Base-by-base conservation (phyloP, 2,888 invertebrate genomes). In the Urechis unicinctus region DNA sequence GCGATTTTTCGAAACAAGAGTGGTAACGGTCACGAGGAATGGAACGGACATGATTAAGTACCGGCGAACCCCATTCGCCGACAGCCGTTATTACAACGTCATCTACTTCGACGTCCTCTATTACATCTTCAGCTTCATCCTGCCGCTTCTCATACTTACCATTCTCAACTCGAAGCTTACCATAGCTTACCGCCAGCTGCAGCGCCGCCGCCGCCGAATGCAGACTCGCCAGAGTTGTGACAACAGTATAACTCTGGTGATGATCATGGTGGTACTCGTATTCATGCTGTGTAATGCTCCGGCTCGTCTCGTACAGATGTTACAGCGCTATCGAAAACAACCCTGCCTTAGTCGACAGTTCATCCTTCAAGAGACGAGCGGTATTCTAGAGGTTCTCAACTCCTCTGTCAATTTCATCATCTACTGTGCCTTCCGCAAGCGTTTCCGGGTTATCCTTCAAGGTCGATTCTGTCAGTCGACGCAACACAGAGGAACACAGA, bases 341-440 rank as follows among this genome's bases (percentile, higher is more conserved):
- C 17, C 9, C 24, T 53, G 53, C 36, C 22, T 26, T n/a, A n/a
- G 17, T 3, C 2, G n/a, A 5, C 17, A 49, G 43, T 54, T 54
- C 50, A n/a, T 28, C 43, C 25, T 54, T 2, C 28, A n/a, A 5
- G 43, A 49, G 29, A 13, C 50, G 5, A 54, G 54, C 44, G 50
- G 43, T 28, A 28, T 54, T 17, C 43, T 54, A 29, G 54, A 54
- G 44, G 48, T 48, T 24, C 31, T 53, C 30, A 47, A 44, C 42
- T 47, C 46, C 28, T 53, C 53, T 9, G 25, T 47, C 30, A 53
- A 57, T 28, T 53, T 57, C 24, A 26, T 57, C 51, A 54, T 57
- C 41, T 57, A 57, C 47, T 57, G 51, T 41, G 57, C 30, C 6
- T 55, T 57, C 31, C 22, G 57, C 24, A 50, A 47, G 31, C 57